These are phyloP conservation scores for Paramisgurnus dabryanus DNA, from an alignment of 2,113 vertebrate species.

Conservation along the genomic window DNA sequence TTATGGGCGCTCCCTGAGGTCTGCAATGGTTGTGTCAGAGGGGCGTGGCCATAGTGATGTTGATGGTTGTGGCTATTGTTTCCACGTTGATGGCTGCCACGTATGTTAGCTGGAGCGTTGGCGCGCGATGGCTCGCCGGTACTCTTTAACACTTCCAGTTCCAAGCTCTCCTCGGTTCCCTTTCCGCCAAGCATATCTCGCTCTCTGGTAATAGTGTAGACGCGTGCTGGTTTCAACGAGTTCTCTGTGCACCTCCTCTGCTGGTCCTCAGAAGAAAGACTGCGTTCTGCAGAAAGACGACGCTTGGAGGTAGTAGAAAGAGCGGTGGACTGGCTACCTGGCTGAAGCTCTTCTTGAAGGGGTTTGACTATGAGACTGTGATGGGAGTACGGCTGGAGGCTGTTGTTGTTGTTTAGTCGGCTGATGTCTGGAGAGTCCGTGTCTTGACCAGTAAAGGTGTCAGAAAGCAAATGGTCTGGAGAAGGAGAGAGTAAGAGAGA, in stretches of 20 bases:
- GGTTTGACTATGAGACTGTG: slow-evolving; percentile 58
- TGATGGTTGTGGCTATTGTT: slow-evolving; percentile 64
- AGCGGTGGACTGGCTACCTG: slow-evolving; percentile 35
- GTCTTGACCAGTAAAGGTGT: slow-evolving; percentile 84
- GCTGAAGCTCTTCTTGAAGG: slow-evolving; percentile 52
- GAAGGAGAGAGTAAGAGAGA: slow-evolving; percentile 28
- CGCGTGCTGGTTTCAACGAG: slow-evolving; percentile 76
- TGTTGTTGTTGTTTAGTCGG: slow-evolving; percentile 66
- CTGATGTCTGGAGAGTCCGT: slow-evolving; percentile 81
- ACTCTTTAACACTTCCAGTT: slow-evolving; percentile 86
- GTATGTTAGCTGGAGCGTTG: slow-evolving; percentile 15
- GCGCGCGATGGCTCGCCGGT: slow-evolving; percentile 56
- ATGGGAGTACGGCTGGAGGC: slow-evolving; percentile 60
- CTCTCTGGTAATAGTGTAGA: slow-evolving; percentile 92
- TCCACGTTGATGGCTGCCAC: slow-evolving; percentile 73
- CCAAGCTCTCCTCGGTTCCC: slow-evolving; percentile 80
- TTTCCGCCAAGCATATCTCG: slow-evolving; percentile 82
- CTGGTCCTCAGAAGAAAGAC: slow-evolving; percentile 80
- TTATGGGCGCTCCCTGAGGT: slow-evolving; percentile 76
- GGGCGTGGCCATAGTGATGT: slow-evolving; percentile 48
- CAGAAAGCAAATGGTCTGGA: slow-evolving; percentile 90
- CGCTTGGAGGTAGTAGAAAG: slow-evolving; percentile 75
- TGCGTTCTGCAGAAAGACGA: slow-evolving; percentile 80
- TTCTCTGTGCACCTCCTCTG: slow-evolving; percentile 60
- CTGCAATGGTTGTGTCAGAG: slow-evolving; percentile 73